Evolutionary conservation across 2,797 vertebrate species (phyloP), one percentile per base, ranked within the genome.

Genomic region (Gymnoscopelus microlampas): DNA sequence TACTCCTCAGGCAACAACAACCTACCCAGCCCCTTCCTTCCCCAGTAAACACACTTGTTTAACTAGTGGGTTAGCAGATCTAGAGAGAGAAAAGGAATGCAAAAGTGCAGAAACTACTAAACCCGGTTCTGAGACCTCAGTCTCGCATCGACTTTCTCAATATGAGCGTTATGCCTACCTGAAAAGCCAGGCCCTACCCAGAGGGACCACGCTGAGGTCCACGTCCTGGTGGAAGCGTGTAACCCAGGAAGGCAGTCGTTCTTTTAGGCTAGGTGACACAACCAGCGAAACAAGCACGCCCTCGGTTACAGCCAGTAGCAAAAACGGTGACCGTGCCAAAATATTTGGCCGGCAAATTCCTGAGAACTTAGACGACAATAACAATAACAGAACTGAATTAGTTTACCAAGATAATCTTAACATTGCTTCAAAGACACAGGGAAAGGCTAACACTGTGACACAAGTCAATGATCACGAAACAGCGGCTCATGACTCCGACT

Each of bases 181-280:
- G 9, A 88, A 86, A 72, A 71, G 57, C 0, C 75, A 71, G 1
- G 58, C 81, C 4, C 39, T 76, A 32, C 80, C 86, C 1, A 78
- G 77, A 72, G 82, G 81, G 35, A 85, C 85, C n/a, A 85, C 65
- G 4, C 71, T 91, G 39, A 76, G 76, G 26, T 78, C 85, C 24
- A 80, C 82, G 5, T 82, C 80, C 14, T 89, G 85, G 84, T 86
- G 87, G 89, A 87, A 88, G 76, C 76, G 85, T 69, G 78, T 79
- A 32, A 75, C 71, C 24, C 83, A 77, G 53, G 85, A 91, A 26
- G 56, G 59, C 12, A 63, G 35, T 73, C 57, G 60, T 53, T 63
- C 73, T 67, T 35, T 58, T 8, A 23, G 10, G 15, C 10, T 50
- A 29, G 79, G 1, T 32, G 59, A 76, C 32, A 53, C 44, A 58